Conservation (phyloP, 2,113 vertebrate genomes). For the Puma concolor region DNA sequence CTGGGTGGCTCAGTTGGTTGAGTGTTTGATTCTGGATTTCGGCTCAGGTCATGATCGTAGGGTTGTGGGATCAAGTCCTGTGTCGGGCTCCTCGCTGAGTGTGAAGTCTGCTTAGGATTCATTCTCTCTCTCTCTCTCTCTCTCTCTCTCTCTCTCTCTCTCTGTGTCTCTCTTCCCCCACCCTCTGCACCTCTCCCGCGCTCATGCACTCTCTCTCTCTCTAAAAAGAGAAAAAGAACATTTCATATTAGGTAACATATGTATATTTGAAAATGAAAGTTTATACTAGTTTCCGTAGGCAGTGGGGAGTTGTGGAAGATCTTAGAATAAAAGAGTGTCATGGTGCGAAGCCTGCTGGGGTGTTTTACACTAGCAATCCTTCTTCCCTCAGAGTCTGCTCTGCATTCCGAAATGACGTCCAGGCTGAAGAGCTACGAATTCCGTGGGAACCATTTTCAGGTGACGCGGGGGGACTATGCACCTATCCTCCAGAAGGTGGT, state of each 20-base stretch:
- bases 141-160: no score
- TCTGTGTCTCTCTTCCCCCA: no score
- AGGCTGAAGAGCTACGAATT: slow-evolving; percentile 89
- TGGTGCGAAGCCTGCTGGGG: not conserved
- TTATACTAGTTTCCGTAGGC: not conserved
- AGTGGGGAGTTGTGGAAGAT: not conserved
- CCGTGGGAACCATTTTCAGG: slow-evolving; percentile 87
- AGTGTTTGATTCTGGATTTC: no score
- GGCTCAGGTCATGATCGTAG: no score
- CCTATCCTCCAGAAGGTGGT: slow-evolving; percentile 91
- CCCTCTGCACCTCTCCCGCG: no score
- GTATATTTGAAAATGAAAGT: not conserved
- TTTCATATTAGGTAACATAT: not conserved
- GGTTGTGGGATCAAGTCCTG: no score
- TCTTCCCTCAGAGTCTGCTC: slow-evolving; percentile 82
- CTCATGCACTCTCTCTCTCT: no score
- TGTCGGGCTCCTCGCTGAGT: no score
- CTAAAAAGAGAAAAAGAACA: no score
- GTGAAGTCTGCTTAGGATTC: no score
- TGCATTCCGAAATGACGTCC: slow-evolving; percentile 84
- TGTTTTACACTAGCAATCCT: not conserved
- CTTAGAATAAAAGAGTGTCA: not conserved
- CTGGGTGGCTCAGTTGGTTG: no score
- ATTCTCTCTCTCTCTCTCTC: no score
- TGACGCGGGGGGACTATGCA: slow-evolving; percentile 92